Evolutionary conservation across 2,113 vertebrate genomes (phyloP).

Genomic region (Scytalopus superciliaris): DNA sequence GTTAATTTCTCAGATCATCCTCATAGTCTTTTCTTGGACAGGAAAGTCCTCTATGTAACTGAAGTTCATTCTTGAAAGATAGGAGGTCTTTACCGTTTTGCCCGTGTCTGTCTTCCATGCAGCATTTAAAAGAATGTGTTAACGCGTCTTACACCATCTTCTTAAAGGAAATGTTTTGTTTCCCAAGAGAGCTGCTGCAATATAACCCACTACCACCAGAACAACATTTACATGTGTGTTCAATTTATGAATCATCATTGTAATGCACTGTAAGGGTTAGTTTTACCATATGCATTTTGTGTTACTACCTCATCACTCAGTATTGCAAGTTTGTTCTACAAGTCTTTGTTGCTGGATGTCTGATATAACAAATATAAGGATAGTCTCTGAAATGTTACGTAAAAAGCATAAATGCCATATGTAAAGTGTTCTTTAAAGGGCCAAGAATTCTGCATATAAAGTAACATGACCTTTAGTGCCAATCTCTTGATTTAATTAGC

Average conservation of each 20-base stretch:
- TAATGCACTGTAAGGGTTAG: neutral
- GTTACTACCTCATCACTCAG: neutral
- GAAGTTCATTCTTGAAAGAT: neutral
- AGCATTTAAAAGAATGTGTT: neutral
- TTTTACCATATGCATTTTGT: neutral
- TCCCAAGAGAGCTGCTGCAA: neutral
- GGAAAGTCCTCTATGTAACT: neutral
- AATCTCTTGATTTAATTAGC: slow-evolving; percentile 26
- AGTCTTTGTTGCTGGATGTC: neutral
- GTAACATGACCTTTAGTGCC: neutral
- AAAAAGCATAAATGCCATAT: neutral
- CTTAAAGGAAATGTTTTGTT: neutral
- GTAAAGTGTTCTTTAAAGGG: slow-evolving; percentile 22
- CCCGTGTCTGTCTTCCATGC: neutral
- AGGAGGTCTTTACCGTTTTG: neutral
- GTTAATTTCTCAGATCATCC: neutral
- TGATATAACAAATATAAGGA: neutral
- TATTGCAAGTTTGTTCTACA: neutral
- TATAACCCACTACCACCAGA: neutral
- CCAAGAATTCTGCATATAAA: neutral
- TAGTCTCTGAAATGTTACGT: neutral
- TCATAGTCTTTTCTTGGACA: neutral
- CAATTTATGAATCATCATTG: neutral
- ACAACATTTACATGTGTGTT: neutral
- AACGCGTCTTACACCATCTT: neutral